Evolutionary conservation across 1,140 invertebrate species (phyloP), one percentile per base, ranked within the genome.

Genomic region (Drosophila sp.): DNA sequence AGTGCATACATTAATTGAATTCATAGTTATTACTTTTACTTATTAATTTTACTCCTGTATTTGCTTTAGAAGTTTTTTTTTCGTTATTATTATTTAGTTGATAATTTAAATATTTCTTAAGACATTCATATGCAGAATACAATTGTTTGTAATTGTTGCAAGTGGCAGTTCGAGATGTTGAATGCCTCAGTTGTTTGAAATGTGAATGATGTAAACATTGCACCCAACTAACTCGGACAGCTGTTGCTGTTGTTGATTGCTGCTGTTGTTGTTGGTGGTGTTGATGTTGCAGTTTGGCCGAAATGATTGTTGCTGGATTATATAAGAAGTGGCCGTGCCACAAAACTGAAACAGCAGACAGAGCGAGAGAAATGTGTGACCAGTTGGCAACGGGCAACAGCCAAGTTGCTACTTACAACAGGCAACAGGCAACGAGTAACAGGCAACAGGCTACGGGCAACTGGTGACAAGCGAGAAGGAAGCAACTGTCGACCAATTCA

Each of bases 261-360:
- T 71, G 61, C 16, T 72, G 53, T 53, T 59, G 53, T 21, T 69
- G 65, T 69, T 69, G 56, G 14, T 70, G 66, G 34, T 54, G 56
- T n/a, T 53, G 79, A 51, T 61, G 82, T 76, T 87, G 82, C 82
- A 82, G 82, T 65, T 72, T 82, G 79, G 80, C 76, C 82, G 78
- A 87, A 87, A 87, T 89, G 83, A 87, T 87, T 82, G 82, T 82
- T 73, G 82, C 54, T 72, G 75, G 51, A 87, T 87, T 87, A 87
- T 87, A 87, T 87, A 87, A 87, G 75, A 87, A 87, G 82, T 87
- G 82, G 82, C 83, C 83, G 82, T 87, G 82, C 82, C 82, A 87
- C 82, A 87, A 87, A 81, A 64, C 51, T 71, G 76, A 77, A 51
- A 67, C 45, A 53, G 53, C 53, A 72, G 69, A 69, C 63, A 77